phyloP scores from a whole-genome alignment of 2,113 vertebrate genomes.

The Trematocara unimaculatum region DNA sequence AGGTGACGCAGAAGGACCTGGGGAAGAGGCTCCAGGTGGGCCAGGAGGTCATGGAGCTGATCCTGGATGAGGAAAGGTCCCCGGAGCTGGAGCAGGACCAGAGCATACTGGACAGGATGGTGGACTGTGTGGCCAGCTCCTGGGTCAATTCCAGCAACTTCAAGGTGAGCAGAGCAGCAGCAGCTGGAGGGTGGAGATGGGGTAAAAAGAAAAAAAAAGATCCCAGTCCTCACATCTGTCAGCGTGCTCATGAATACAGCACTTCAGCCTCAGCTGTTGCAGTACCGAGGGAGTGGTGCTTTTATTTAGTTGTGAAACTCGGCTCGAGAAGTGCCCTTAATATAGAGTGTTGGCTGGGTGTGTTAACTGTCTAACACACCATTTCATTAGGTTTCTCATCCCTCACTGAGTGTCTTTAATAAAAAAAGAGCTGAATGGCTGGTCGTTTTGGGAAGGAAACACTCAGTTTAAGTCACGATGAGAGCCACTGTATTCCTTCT shows the following conservation, averaged over 20 bases:
- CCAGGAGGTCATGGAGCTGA: constrained; percentile 86
- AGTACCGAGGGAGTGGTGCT: neutral
- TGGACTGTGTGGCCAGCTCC: constrained; percentile 87
- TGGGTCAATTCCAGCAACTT: constrained; percentile 98
- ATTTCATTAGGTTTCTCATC: neutral
- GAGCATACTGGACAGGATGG: constrained; percentile 87
- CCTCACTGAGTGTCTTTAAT: neutral
- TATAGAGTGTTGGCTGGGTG: neutral
- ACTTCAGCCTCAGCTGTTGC: neutral
- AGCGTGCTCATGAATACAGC: neutral
- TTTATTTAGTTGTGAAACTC: neutral
- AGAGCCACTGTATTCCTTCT: neutral
- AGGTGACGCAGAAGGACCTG: constrained; percentile 91
- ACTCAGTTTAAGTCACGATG: neutral
- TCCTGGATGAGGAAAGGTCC: constrained; percentile 83
- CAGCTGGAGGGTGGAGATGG: neutral
- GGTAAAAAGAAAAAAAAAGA: neutral
- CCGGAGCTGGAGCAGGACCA: constrained; percentile 90
- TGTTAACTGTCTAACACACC: neutral
- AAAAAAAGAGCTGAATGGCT: neutral
- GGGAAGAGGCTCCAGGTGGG: constrained; percentile 88
- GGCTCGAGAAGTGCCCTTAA: neutral
- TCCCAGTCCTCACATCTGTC: neutral
- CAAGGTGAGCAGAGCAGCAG: constrained; percentile 82
- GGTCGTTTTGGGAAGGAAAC: neutral